Evolutionary conservation across 2,113 vertebrate species (phyloP).

Genomic region (Heterocephalus glaber): DNA sequence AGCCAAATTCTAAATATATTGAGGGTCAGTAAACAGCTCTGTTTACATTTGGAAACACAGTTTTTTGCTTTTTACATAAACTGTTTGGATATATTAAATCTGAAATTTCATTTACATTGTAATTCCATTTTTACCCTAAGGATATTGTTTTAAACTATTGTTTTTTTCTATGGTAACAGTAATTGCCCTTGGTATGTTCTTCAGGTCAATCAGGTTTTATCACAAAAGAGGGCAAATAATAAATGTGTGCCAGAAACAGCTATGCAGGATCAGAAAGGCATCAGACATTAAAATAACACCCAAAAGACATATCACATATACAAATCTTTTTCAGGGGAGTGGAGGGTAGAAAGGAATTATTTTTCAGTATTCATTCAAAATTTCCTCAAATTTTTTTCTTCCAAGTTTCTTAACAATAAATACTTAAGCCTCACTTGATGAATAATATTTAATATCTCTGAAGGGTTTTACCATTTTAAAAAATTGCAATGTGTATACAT

Average conservation of each 20-base stretch:
- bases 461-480: not conserved
- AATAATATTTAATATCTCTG: not conserved
- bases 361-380: constrained; percentile 8
- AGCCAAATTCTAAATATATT: constrained; percentile 11
- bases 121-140: constrained; percentile 64
- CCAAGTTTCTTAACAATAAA: constrained; percentile 20
- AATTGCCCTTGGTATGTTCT: constrained; percentile 80
- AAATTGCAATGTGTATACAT: not conserved
- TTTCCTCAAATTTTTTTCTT: not conserved
- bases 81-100: constrained; percentile 70
- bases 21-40: not conserved
- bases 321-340: not conserved
- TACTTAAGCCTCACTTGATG: constrained; percentile 8
- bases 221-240: constrained; percentile 73
- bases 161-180: constrained; percentile 74
- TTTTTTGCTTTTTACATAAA: constrained; percentile 62
- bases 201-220: constrained; percentile 77
- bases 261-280: constrained; percentile 53
- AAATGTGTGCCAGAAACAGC: constrained; percentile 64
- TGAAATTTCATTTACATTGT: constrained; percentile 79
- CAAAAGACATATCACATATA: constrained; percentile 35
- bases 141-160: constrained; percentile 77
- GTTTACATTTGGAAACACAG: constrained; percentile 36
- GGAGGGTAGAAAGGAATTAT: not conserved
- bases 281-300: constrained; percentile 47